Percentiles rank a stretch among this genome's conserved stretches.
phyloP scores from a whole-genome alignment of 1,140 invertebrate genomes.

The Scaptomyza pallida region DNA sequence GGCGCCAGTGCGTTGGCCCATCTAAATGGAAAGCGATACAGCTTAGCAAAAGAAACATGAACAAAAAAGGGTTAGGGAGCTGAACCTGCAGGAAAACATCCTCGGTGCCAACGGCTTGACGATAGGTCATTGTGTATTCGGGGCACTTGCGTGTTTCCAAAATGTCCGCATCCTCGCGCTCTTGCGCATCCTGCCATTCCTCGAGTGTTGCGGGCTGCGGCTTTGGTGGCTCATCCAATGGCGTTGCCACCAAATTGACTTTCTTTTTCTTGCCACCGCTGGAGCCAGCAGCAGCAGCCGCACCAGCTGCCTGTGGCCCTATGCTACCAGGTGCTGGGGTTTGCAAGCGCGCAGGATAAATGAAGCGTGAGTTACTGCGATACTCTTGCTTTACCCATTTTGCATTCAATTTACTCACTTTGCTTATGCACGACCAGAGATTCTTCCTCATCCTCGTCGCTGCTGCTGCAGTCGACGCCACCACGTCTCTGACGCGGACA shows the following conservation, averaged over 20 bases:
- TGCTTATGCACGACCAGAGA: constrained; percentile 40
- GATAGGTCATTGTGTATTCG: constrained; percentile 92
- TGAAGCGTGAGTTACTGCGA: not conserved
- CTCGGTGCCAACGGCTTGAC: constrained; percentile 92
- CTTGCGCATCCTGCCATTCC: constrained; percentile 85
- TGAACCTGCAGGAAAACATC: constrained; percentile 93
- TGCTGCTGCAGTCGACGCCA: constrained; percentile 54
- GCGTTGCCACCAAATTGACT: constrained; percentile 51
- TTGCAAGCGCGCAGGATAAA: not conserved
- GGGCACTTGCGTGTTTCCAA: constrained; percentile 89
- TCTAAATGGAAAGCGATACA: constrained; percentile 84
- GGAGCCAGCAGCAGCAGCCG: constrained; percentile 17
- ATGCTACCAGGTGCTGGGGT: constrained; percentile 57
- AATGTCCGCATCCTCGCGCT: constrained; percentile 83
- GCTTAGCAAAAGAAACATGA: not conserved
- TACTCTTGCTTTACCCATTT: not conserved
- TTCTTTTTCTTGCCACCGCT: constrained; percentile 25
- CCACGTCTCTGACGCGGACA: constrained; percentile 49
- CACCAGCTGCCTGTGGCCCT: constrained; percentile 21
- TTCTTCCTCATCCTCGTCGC: constrained; percentile 69
- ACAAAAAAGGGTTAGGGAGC: not conserved
- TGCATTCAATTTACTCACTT: constrained; percentile 52
- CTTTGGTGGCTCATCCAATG: constrained; percentile 32
- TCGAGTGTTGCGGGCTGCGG: constrained; percentile 84
- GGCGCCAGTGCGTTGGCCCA: constrained; percentile 92